Base-by-base conservation (phyloP, 2,888 invertebrate genomes). In the Augochlorella aurata region DNA sequence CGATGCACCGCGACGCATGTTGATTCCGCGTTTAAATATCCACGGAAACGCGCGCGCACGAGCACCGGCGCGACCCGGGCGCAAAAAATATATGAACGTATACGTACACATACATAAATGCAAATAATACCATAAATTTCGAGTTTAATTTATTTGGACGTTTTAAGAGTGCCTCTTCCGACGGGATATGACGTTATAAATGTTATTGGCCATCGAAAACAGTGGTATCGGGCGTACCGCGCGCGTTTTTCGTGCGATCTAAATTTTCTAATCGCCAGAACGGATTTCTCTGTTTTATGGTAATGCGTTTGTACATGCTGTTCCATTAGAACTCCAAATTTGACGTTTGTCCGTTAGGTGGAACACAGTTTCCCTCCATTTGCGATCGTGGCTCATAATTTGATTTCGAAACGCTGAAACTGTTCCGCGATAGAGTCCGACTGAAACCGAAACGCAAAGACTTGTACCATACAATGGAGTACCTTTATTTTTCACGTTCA, bases 1-100 rank as follows among this genome's bases (percentile, higher is more conserved):
- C 83, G 82, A 84, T 79, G 66, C 79, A 66, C 73, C 76, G 79
- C 76, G 83, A 79, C 72, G 79, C 83, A 82, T 82, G 83, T 84
- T 84, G 83, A 84, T 79, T 79, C 71, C 71, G 38, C 49, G 76
- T 84, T 84, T 84, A 79, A 83, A 66, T 71, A 82, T 84, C 74
- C 63, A 52, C 65, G 50, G 52, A 29, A 16, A 44, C 63, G 45
- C 63, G 52, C 18, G 73, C 68, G 72, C 49, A 9, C 9, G 49
- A 29, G 29, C 29, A 5, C 38, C 2, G 38, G 38, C 38, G 3
- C 38, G 38, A 38, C 38, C 38, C 10, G 50, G 5, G n/a, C 1
- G 21, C 10, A 14, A 24, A 50, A 69, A 38, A 38, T 61, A 2
- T 61, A 58, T 24, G 16, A 4, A 16, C 29, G 21, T 16, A 61